Evolutionary conservation across 2,888 invertebrate species (phyloP).

Genomic region (Liodrosophila aerea): DNA sequence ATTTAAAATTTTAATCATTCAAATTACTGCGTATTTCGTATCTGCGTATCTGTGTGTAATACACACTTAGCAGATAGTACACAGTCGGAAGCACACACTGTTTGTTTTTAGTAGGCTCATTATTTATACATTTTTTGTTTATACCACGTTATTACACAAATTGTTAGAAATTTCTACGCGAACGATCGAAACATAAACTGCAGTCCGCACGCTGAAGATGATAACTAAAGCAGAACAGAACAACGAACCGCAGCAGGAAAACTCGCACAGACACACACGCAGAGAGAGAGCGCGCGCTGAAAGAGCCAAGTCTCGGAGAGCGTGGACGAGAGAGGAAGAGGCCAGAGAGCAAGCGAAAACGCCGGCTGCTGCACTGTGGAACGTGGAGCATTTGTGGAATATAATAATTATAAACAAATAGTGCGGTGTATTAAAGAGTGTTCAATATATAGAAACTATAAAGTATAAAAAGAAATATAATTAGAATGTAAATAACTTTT

Average conservation of each 20-base stretch:
- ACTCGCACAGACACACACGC: constrained; percentile 28
- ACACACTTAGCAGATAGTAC: constrained; percentile 21
- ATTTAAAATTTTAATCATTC: too few relatives aligned
- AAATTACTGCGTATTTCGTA: too few relatives aligned
- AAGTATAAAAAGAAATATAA: too few relatives aligned
- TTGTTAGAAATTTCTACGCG: constrained; percentile 27
- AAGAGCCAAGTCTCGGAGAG: constrained; percentile 1
- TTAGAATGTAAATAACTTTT: too few relatives aligned
- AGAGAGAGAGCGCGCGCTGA: constrained; percentile 3
- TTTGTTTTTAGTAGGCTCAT: not conserved
- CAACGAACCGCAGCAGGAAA: constrained; percentile 48
- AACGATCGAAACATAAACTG: constrained; percentile 43
- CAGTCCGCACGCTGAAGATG: constrained; percentile 44
- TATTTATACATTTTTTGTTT: constrained; percentile 13
- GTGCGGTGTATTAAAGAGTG: not conserved
- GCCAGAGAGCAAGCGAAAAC: constrained; percentile 26
- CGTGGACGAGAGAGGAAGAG: not conserved
- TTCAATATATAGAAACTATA: too few relatives aligned
- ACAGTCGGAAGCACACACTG: not conserved
- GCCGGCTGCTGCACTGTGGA: constrained; percentile 49
- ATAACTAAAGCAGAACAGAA: constrained; percentile 53
- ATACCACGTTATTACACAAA: constrained; percentile 8
- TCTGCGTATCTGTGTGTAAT: too few relatives aligned
- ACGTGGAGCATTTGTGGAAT: not conserved
- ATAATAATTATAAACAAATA: not conserved